Evolutionary conservation across 2,113 vertebrate species (phyloP).

Genomic region (Cranoglanis bouderius): DNA sequence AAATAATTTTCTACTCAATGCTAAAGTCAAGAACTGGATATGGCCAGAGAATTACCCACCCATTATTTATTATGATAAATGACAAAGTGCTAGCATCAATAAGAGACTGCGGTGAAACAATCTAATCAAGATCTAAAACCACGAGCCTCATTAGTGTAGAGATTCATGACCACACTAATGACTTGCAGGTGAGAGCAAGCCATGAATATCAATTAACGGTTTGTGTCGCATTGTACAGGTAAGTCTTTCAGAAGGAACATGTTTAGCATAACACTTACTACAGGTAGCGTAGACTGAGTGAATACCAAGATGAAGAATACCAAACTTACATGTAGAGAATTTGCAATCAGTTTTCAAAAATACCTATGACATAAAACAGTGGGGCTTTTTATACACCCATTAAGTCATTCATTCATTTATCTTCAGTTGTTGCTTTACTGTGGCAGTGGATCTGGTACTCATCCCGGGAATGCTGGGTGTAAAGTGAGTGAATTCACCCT

Average conservation of each 20-base stretch:
- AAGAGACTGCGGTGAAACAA: slow-evolving; percentile 75
- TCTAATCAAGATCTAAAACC: slow-evolving; percentile 78
- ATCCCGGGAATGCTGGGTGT: neutral
- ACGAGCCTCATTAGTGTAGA: slow-evolving; percentile 75
- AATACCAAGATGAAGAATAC: neutral
- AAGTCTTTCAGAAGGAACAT: slow-evolving; percentile 60
- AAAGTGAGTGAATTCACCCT: neutral
- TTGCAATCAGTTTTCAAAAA: neutral
- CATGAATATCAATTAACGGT: slow-evolving; percentile 72
- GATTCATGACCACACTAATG: slow-evolving; percentile 77
- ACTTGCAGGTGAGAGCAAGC: slow-evolving; percentile 68
- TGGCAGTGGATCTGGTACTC: neutral
- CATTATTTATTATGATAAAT: slow-evolving; percentile 82
- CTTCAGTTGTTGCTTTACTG: neutral
- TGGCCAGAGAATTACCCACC: slow-evolving; percentile 77
- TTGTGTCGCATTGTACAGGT: slow-evolving; percentile 65
- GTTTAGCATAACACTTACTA: slow-evolving; percentile 40
- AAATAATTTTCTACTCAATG: slow-evolving; percentile 55
- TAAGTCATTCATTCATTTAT: neutral
- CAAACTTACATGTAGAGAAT: neutral
- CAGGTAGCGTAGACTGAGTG: neutral
- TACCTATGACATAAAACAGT: neutral
- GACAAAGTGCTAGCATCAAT: slow-evolving; percentile 79
- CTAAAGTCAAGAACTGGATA: slow-evolving; percentile 73
- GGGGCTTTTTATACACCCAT: neutral